These are phyloP conservation scores for Plebejus melissa DNA, from an alignment of 2,888 invertebrate genomes.

Conservation along the genomic window DNA sequence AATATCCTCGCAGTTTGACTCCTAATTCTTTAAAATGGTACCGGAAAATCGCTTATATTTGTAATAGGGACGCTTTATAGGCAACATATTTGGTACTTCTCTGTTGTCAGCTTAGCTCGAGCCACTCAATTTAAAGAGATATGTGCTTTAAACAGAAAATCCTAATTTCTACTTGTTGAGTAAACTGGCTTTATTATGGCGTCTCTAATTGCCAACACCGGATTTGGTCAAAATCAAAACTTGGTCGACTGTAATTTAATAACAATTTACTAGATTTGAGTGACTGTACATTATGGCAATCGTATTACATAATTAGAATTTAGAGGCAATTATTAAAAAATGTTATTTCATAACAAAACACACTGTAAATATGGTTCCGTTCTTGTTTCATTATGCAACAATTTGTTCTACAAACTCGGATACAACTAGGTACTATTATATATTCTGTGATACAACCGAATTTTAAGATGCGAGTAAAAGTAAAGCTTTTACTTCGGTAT, in stretches of 20 bases:
- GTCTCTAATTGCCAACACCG: background rate
- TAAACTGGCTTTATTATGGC: no score
- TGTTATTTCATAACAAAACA: slow-evolving; percentile 3
- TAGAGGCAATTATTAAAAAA: slow-evolving; percentile 1
- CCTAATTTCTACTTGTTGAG: background rate
- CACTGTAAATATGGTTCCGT: background rate
- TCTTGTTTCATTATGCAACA: slow-evolving; percentile 11
- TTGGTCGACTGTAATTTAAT: background rate
- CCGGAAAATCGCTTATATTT: no score
- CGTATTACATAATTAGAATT: background rate
- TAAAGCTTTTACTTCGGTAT: slow-evolving; percentile 8
- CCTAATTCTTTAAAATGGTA: no score
- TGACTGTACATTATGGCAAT: slow-evolving; percentile 7
- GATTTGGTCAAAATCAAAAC: background rate
- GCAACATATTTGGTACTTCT: background rate
- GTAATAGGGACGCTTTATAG: background rate
- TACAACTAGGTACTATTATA: background rate
- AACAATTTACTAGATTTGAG: background rate
- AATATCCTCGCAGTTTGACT: no score
- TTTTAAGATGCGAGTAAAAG: slow-evolving; percentile 16
- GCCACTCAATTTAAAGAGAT: background rate
- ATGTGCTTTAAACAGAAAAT: background rate
- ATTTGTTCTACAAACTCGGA: slow-evolving; percentile 21
- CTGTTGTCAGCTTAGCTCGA: background rate
- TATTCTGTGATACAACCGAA: background rate